Evolutionary conservation across 1,140 invertebrate species (phyloP).

Genomic region (Popillia japonica): DNA sequence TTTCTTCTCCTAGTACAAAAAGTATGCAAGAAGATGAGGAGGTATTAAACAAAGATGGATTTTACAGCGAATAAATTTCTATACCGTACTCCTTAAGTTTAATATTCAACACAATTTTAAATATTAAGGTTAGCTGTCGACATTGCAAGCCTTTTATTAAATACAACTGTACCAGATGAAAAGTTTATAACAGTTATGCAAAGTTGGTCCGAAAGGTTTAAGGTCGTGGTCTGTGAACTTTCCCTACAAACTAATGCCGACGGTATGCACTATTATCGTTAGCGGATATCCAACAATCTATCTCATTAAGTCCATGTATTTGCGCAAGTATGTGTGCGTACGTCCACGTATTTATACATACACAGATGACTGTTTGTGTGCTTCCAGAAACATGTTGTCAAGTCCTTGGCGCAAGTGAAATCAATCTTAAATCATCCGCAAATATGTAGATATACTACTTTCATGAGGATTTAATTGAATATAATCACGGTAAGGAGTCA

Average conservation of each 20-base stretch:
- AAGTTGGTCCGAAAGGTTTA: background rate
- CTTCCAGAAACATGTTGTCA: background rate
- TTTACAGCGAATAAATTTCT: too few relatives aligned
- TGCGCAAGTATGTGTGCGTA: background rate
- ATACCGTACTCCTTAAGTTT: too few relatives aligned
- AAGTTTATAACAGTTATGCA: too few relatives aligned
- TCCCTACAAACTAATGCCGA: background rate
- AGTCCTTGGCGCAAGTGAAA: background rate
- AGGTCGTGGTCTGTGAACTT: background rate
- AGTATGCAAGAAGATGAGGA: too few relatives aligned
- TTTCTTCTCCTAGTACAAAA: too few relatives aligned
- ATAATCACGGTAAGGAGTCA: background rate
- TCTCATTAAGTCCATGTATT: background rate
- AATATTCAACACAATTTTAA: too few relatives aligned
- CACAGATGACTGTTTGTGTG: background rate
- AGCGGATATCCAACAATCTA: background rate
- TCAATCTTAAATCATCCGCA: slow-evolving; percentile 2
- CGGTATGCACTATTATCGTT: background rate
- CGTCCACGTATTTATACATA: background rate
- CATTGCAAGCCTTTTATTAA: too few relatives aligned
- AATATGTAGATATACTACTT: background rate
- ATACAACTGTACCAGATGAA: too few relatives aligned
- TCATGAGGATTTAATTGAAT: background rate
- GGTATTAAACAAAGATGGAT: too few relatives aligned
- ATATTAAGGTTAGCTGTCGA: too few relatives aligned